Evolutionary conservation across 2,797 vertebrate species (phyloP), one percentile per base, ranked within the genome.

Genomic region (Cottoperca gobio): DNA sequence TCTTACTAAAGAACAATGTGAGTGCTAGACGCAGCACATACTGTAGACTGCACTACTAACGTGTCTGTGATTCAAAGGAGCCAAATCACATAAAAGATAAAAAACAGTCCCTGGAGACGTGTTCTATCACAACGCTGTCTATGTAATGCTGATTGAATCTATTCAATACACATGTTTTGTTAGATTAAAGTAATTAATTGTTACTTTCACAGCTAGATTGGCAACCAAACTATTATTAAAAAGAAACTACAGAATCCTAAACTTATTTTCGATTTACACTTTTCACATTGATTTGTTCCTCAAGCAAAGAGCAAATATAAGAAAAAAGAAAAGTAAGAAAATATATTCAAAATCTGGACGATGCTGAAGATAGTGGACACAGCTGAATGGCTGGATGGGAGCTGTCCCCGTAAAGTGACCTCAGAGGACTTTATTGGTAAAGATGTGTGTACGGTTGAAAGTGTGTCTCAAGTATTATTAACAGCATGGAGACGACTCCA

Each of bases 381-480:
- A 31, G 31, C 40, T 16, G 42, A 62, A 62, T 31, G 53, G 24
- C n/a, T 46, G 31, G 31, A 28, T 35, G 31, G 66, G 71, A 57
- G 43, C 53, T 26, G 48, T 54, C 60, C 3, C 23, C 23, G 57
- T 39, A 21, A 67, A 19, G 28, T 0, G 2, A 40, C 40, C 37
- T 65, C 24, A 43, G 23, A 52, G 7, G 59, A 62, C 37, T 45
- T 54, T 0, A 46, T 37, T 35, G 73, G 53, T 19, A 64, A 50
- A 74, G 70, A 77, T 59, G 55, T 70, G 42, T 66, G 52, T 58
- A 14, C 23, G 31, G 26, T 39, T 68, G 42, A 39, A 67, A 42
- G 72, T 79, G 62, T 75, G 49, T 73, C 61, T 79, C 49, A 50
- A 73, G 64, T 73, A 68, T 78, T 77, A 57, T 81, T 78, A 78